Conservation (phyloP, 2,113 vertebrate genomes). For the Paradisaea rubra region DNA sequence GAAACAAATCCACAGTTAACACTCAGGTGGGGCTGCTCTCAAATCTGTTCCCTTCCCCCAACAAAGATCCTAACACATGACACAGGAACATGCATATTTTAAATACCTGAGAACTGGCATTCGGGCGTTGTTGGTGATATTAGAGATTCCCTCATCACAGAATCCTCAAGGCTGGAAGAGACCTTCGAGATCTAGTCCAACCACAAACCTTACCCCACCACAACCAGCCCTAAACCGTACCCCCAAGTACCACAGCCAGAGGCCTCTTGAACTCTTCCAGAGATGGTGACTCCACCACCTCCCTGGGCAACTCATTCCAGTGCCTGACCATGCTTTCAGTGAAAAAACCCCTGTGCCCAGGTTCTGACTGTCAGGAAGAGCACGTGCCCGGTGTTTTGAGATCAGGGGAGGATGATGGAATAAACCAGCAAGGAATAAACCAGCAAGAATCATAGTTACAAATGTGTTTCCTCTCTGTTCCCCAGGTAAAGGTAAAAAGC, state of each 20-base stretch:
- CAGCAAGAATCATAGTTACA: neutral
- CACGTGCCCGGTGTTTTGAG: neutral
- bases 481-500: neutral
- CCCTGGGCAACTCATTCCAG: neutral
- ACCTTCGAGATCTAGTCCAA: neutral
- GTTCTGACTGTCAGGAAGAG: neutral
- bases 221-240: accelerated
- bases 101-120: neutral
- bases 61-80: too few species aligned
- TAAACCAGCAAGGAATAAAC: neutral
- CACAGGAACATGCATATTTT: neutral
- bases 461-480: neutral
- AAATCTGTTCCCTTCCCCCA: neutral
- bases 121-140: neutral
- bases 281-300: too few species aligned
- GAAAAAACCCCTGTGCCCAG: neutral
- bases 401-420: neutral
- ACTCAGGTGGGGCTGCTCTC: neutral
- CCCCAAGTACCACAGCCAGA: neutral
- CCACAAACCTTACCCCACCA: too few species aligned
- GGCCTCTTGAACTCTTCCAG: neutral
- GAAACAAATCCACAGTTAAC: neutral
- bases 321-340: too few species aligned
- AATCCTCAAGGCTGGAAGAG: neutral
- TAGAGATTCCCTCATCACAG: neutral